phyloP scores from a whole-genome alignment of 2,888 invertebrate genomes.

The Heliconius cydno region DNA sequence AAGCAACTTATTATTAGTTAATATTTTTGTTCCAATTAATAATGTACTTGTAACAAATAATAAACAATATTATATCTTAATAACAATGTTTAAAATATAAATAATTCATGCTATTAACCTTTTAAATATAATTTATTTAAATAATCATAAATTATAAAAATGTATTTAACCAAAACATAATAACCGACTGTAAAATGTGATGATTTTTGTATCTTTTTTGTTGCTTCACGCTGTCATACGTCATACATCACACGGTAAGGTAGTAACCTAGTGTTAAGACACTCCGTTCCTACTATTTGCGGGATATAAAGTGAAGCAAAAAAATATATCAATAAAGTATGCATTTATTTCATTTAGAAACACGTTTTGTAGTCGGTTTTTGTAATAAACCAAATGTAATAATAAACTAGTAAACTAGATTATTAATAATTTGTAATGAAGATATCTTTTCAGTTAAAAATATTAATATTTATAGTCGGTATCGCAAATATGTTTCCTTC shows the following conservation, averaged over 20 bases:
- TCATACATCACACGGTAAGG: no score
- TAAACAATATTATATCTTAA: not conserved
- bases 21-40: not conserved
- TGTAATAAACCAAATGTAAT: not conserved
- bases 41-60: not conserved
- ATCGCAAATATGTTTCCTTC: not conserved
- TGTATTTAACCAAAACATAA: not conserved
- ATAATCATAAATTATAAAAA: no score
- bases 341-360: not conserved
- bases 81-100: conserved; percentile 1
- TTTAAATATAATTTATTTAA: not conserved
- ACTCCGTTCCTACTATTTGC: no score
- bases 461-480: not conserved
- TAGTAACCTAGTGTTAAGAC: no score
- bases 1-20: no score
- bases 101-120: not conserved
- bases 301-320: no score
- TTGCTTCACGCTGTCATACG: no score
- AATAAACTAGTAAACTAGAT: not conserved
- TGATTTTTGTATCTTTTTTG: not conserved
- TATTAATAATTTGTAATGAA: not conserved
- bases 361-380: not conserved
- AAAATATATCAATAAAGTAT: not conserved
- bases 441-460: not conserved
- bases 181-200: not conserved